Conservation (phyloP, 2,888 invertebrate genomes). For the Mactromeris polynyma region DNA sequence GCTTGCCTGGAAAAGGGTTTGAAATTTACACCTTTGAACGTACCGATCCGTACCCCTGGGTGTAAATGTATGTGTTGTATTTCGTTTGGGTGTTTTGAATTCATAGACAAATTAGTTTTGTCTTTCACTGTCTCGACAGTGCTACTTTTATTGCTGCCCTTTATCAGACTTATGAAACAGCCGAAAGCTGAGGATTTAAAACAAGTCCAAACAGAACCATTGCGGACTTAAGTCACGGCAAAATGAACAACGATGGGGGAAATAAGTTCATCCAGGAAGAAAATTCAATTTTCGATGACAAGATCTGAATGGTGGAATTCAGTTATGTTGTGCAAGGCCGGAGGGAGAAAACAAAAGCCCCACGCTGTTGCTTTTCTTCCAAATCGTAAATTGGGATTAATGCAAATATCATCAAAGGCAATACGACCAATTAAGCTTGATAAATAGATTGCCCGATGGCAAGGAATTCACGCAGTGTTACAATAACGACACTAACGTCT, state of each 20-base stretch:
- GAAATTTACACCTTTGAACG: too few species aligned
- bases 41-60: too few species aligned
- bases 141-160: too few species aligned
- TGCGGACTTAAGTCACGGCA: background rate
- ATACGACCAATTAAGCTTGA: slow-evolving; percentile 5
- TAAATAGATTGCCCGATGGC: slow-evolving; percentile 13
- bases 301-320: background rate
- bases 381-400: slow-evolving; percentile 42
- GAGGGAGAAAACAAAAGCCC: background rate
- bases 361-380: background rate
- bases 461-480: background rate
- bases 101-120: too few species aligned
- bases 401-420: slow-evolving; percentile 40
- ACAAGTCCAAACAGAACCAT: too few species aligned
- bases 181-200: too few species aligned
- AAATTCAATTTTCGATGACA: slow-evolving; percentile 9
- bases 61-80: too few species aligned
- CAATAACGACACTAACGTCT: background rate
- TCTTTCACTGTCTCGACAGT: too few species aligned
- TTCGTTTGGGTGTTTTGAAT: too few species aligned
- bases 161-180: too few species aligned
- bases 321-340: background rate
- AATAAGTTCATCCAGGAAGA: slow-evolving; percentile 8
- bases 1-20: too few species aligned
- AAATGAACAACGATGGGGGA: background rate